Percentiles rank a stretch among this genome's conserved stretches.
phyloP scores from a whole-genome alignment of 2,797 vertebrate genomes.

The Odontamblyopus rebecca region DNA sequence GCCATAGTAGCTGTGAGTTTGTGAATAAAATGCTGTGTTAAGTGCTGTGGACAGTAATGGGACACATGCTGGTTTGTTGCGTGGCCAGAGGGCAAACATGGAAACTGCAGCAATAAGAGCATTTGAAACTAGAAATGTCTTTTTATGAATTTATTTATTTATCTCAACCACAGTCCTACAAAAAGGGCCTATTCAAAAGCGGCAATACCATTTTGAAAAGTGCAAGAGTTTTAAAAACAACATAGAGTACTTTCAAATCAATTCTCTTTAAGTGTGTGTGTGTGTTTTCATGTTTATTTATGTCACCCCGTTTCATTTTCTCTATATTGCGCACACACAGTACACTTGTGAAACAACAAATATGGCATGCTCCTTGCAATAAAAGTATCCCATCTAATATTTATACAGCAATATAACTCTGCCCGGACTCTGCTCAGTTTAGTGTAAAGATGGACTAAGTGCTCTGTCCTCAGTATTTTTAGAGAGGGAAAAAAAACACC shows the following conservation, averaged over 20 bases:
- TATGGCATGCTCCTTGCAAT: slow-evolving; percentile 65
- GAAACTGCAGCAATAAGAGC: slow-evolving; percentile 67
- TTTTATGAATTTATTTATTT: slow-evolving; percentile 66
- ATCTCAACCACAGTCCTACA: slow-evolving; percentile 64
- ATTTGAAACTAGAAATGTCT: slow-evolving; percentile 64
- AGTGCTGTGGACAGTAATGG: slow-evolving; percentile 41
- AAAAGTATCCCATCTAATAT: slow-evolving; percentile 79
- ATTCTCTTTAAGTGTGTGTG: slow-evolving; percentile 42
- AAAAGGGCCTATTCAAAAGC: slow-evolving; percentile 70
- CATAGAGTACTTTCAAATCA: slow-evolving; percentile 24
- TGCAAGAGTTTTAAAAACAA: slow-evolving; percentile 48
- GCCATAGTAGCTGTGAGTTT: slow-evolving; percentile 2
- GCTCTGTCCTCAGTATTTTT: slow-evolving; percentile 60
- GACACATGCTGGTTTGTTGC: slow-evolving; percentile 64
- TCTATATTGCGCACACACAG: slow-evolving; percentile 41
- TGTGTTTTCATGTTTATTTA: slow-evolving; percentile 3
- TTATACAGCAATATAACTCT: slow-evolving; percentile 60
- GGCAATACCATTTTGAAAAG: slow-evolving; percentile 33
- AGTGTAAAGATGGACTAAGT: slow-evolving; percentile 59
- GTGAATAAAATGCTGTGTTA: slow-evolving; percentile 14
- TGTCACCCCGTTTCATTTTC: neutral
- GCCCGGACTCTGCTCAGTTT: slow-evolving; percentile 57
- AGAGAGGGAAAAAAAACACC: slow-evolving; percentile 32
- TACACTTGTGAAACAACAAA: slow-evolving; percentile 59
- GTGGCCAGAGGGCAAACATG: slow-evolving; percentile 67